Evolutionary conservation across 2,888 invertebrate species (phyloP), one percentile per base, ranked within the genome.

Genomic region (Lomographa bimaculata): DNA sequence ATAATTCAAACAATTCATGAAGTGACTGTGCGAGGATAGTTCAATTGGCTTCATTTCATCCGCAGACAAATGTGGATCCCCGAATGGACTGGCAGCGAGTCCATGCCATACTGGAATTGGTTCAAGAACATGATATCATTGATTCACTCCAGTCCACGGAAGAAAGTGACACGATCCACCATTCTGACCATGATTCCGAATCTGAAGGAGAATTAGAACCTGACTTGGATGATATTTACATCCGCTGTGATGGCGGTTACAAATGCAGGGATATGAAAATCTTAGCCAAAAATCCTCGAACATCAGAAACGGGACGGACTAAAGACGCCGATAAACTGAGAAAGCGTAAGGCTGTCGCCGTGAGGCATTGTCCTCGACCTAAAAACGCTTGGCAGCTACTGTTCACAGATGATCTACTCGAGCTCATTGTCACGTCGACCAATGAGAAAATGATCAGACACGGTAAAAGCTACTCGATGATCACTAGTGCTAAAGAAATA

Each of bases 71-170:
- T 82, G 72, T 83, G 71, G 89, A 89, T 73, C 89, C 89, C 33
- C 74, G 87, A 64, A 83, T 81, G 80, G 87, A 89, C 76, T 89
- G 89, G 89, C 80, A 79, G 47, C 80, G 86, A 42, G 89, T 87
- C 38, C 79, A 84, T 79, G 83, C 86, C 40, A 89, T 89, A 63
- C 74, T 85, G 79, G 76, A 79, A 59, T 72, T 87, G 61, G 73
- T 89, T 58, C 80, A 84, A 78, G 80, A 82, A 46, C 79, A 76
- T 67, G 78, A 87, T 57, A 73, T 79, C 42, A 83, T 82, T 59
- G 79, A 89, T 61, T 78, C 79, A 34, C 72, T 86, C 38, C 84
- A 89, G 62, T 66, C 71, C 43, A 71, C 63, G 11, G 87, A 89
- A 63, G 83, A 85, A 50, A 71, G 67, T 63, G 82, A 89, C 61